Conservation (phyloP, 2,797 vertebrate genomes). For the Centroberyx gerrardi region DNA sequence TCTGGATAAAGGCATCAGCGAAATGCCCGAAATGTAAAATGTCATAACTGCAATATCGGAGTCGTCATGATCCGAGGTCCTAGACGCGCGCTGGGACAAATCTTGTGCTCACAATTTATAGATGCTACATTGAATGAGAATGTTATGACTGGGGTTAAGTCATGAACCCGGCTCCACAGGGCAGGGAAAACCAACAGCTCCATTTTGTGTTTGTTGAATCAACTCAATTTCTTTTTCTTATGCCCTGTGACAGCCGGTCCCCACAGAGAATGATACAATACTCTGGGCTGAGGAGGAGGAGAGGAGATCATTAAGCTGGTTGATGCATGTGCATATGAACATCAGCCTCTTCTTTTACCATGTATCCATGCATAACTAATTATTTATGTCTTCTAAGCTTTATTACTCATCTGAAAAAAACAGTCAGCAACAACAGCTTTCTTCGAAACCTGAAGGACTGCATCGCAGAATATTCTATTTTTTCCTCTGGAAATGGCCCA, state of each 20-base stretch:
- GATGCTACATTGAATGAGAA: constrained; percentile 25
- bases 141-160: constrained; percentile 18
- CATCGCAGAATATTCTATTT: not conserved
- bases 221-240: constrained; percentile 47
- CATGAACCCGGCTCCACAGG: constrained; percentile 35
- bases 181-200: constrained; percentile 58
- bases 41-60: constrained; percentile 23
- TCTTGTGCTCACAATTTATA: constrained; percentile 39
- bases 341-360: not conserved
- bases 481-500: constrained; percentile 18
- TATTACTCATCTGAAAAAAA: constrained; percentile 1
- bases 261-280: constrained; percentile 38
- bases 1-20: constrained; percentile 14
- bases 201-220: constrained; percentile 62
- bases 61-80: constrained; percentile 39
- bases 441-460: constrained; percentile 4
- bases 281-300: constrained; percentile 12
- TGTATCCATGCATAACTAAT: constrained; percentile 28
- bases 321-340: constrained; percentile 28
- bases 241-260: constrained; percentile 55
- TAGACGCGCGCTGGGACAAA: constrained; percentile 30
- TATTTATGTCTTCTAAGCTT: constrained; percentile 21
- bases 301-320: constrained; percentile 34
- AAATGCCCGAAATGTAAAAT: constrained; percentile 39
- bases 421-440: not conserved